phyloP scores from a whole-genome alignment of 64 coral and sea anemone species.

The Montipora foliosa region DNA sequence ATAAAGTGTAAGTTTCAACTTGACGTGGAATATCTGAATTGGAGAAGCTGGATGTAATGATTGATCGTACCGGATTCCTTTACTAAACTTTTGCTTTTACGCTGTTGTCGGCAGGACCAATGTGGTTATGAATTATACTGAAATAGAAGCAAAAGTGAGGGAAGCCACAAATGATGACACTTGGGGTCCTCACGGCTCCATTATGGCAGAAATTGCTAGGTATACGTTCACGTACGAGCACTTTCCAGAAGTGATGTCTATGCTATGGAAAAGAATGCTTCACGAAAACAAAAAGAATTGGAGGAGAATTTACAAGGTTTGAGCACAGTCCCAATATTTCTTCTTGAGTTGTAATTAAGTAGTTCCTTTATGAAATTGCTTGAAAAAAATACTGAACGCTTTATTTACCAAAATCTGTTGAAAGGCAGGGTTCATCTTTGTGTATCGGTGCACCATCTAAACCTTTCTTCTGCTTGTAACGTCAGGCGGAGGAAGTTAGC shows the following conservation, averaged over 20 bases:
- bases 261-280: constrained; percentile 98
- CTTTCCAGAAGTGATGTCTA: constrained; percentile 99
- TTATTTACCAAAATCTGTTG: no score
- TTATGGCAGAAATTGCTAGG: constrained; percentile 97
- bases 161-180: constrained; percentile 99
- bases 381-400: no score
- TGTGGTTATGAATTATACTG: constrained; percentile 99
- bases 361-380: neutral
- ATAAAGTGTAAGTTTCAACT: constrained; percentile 94
- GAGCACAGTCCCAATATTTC: neutral
- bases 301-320: constrained; percentile 97
- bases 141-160: constrained; percentile 97
- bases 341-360: neutral
- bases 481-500: no score
- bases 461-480: no score
- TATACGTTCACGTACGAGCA: constrained; percentile 98
- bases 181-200: constrained; percentile 95
- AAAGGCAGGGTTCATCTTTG: no score
- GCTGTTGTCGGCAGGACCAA: constrained; percentile 75
- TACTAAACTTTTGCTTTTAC: constrained; percentile 14
- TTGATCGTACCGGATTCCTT: constrained; percentile 45
- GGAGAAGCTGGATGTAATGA: neutral
- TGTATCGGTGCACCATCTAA: no score
- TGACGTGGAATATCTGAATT: neutral
- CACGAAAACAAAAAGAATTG: constrained; percentile 97